Conservation (phyloP, 2,797 vertebrate species). For the Fratercula arctica region DNA sequence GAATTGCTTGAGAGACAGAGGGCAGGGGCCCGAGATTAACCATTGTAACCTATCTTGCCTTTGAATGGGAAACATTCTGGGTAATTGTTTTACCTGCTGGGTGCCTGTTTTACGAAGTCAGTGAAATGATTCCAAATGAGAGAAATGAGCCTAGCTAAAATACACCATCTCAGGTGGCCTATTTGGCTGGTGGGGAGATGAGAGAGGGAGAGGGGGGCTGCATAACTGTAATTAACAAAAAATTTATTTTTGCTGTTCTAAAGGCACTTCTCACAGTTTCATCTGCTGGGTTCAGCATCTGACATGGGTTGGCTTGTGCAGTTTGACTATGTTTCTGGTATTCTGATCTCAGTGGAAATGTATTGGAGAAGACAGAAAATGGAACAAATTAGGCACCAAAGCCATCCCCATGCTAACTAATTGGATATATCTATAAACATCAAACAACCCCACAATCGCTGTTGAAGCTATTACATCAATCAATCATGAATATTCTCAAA, state of each 20-base stretch:
- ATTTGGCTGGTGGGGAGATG: not conserved
- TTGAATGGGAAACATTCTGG: not conserved
- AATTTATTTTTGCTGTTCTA: not conserved
- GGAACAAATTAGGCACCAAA: not conserved
- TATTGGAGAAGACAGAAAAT: slow-evolving; percentile 1
- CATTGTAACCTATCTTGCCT: not conserved
- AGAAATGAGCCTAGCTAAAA: not conserved
- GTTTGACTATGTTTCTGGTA: not conserved
- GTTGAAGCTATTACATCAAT: not conserved
- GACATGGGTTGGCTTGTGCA: not conserved
- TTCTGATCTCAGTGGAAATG: not conserved
- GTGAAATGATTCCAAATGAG: not conserved
- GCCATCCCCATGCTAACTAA: not conserved
- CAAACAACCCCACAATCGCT: not conserved
- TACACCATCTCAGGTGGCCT: not conserved
- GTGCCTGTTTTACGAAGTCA: not conserved
- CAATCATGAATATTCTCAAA: not conserved
- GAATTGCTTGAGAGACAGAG: not conserved
- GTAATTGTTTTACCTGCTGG: not conserved
- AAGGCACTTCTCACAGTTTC: not conserved
- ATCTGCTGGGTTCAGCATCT: not conserved
- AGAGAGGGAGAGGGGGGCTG: not conserved
- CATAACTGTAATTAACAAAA: not conserved
- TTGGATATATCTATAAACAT: not conserved
- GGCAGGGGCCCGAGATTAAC: not conserved